A percentile compares a stretch with the other conserved stretches of the same genome.
Conservation (phyloP, 2,888 invertebrate species). For the Drosophila paramelanica region DNA sequence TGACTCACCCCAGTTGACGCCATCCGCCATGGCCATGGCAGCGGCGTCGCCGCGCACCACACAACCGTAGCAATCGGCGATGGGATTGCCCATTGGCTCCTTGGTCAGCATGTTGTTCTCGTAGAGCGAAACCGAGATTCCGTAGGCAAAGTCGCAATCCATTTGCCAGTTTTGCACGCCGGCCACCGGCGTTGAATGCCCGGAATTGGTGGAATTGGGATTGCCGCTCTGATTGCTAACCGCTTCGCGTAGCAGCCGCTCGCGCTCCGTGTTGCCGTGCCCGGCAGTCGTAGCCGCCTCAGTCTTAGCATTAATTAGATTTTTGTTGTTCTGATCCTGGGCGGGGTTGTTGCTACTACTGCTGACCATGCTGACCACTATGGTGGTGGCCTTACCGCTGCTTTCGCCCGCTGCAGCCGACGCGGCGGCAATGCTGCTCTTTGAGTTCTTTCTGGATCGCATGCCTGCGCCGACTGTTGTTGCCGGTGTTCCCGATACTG, state of each 20-base stretch:
- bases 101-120: conserved; percentile 92
- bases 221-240: conserved; percentile 80
- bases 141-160: conserved; percentile 84
- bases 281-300: conserved; percentile 47
- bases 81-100: conserved; percentile 90
- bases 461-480: conserved; percentile 49
- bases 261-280: conserved; percentile 62
- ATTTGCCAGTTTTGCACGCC: conserved; percentile 85
- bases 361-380: conserved; percentile 83
- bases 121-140: conserved; percentile 89
- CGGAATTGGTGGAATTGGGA: conserved; percentile 5
- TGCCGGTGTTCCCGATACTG: conserved; percentile 72
- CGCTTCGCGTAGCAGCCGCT: conserved; percentile 82
- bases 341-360: conserved; percentile 62
- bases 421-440: conserved; percentile 69
- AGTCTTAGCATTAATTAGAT: conserved; percentile 82
- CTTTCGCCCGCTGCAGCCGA: conserved; percentile 44
- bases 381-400: conserved; percentile 77
- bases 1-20: conserved; percentile 93
- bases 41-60: conserved; percentile 90
- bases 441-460: conserved; percentile 84
- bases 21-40: conserved; percentile 93
- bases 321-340: conserved; percentile 82
- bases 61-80: conserved; percentile 94
- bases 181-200: conserved; percentile 74